Evolutionary conservation across 2,113 vertebrate species (phyloP).

Genomic region (Ariopsis seemanni): DNA sequence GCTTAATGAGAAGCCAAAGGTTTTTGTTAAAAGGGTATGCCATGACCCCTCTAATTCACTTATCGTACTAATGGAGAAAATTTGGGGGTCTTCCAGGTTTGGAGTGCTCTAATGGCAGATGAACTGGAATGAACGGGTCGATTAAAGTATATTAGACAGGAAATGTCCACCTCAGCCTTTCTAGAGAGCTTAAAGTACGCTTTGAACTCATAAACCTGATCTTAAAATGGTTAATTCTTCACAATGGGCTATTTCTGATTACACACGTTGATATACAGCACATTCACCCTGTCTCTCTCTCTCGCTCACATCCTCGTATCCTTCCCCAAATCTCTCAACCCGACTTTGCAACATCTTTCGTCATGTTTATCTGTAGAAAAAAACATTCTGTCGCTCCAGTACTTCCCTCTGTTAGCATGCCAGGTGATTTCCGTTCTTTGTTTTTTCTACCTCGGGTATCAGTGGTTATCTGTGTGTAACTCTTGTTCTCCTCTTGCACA

Average conservation of each 20-base stretch:
- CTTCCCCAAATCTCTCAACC: slow-evolving; percentile 58
- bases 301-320: neutral
- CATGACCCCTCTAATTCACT: slow-evolving; percentile 22
- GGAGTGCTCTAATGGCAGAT: slow-evolving; percentile 2
- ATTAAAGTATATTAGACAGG: slow-evolving; percentile 19
- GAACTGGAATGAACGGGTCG: neutral
- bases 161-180: slow-evolving; percentile 26
- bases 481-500: slow-evolving; percentile 18
- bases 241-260: neutral
- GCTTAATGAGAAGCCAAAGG: neutral
- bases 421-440: slow-evolving; percentile 72
- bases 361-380: slow-evolving; percentile 68
- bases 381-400: slow-evolving; percentile 70
- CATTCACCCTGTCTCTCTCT: neutral
- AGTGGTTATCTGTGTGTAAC: slow-evolving; percentile 6
- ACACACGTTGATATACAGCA: neutral
- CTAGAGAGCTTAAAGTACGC: neutral
- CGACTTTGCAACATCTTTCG: slow-evolving; percentile 70
- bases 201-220: neutral
- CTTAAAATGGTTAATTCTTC: neutral
- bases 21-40: slow-evolving; percentile 25
- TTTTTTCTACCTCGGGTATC: slow-evolving; percentile 38
- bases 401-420: slow-evolving; percentile 68
- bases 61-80: slow-evolving; percentile 24
- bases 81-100: slow-evolving; percentile 32